phyloP scores from a whole-genome alignment of 2,797 vertebrate genomes.

The Coracias cyanogaster region DNA sequence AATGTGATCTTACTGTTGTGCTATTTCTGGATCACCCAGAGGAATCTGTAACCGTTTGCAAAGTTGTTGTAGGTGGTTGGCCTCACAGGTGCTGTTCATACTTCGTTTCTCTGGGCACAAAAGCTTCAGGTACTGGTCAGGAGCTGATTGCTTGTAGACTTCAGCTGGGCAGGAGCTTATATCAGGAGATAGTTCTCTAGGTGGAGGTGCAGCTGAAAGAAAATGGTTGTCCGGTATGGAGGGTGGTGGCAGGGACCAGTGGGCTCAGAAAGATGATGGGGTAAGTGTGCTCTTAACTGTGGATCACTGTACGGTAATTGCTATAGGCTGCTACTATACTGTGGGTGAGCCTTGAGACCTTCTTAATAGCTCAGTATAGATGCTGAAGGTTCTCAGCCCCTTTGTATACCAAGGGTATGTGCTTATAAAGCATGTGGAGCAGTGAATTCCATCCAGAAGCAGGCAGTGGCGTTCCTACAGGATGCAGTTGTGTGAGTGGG shows the following conservation, averaged over 20 bases:
- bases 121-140: background rate
- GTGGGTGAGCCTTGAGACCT: fast-evolving
- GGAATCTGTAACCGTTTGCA: background rate
- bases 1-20: background rate
- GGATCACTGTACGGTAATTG: fast-evolving
- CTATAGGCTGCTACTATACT: fast-evolving
- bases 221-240: fast-evolving
- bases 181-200: background rate
- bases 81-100: background rate
- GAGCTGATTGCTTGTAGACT: background rate
- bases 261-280: fast-evolving
- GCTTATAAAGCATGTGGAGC: too few species aligned
- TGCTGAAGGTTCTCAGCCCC: fast-evolving
- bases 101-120: background rate
- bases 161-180: background rate
- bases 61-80: background rate
- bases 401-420: fast-evolving
- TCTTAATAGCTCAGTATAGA: fast-evolving
- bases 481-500: background rate
- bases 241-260: fast-evolving
- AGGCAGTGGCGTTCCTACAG: background rate
- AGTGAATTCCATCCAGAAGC: fast-evolving
- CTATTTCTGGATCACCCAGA: background rate
- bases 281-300: fast-evolving
- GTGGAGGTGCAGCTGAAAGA: background rate